These are phyloP conservation scores for Leucoptera coffeella DNA, from an alignment of 2,888 invertebrate species.

Conservation along the genomic window DNA sequence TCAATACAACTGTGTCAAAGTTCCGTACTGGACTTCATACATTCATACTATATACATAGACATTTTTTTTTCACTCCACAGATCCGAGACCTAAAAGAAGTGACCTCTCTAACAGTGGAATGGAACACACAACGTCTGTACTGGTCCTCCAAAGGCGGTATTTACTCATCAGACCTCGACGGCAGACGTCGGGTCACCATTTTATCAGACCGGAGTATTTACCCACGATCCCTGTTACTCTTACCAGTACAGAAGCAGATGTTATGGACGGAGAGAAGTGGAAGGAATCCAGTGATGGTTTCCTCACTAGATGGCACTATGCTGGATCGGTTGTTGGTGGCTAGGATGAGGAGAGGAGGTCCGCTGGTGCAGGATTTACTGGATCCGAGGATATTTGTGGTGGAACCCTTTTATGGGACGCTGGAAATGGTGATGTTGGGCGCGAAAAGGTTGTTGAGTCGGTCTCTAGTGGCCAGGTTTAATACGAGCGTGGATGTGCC, in stretches of 20 bases:
- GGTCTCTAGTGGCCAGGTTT: constrained; percentile 25
- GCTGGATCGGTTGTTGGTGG: constrained; percentile 45
- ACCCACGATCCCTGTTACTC: constrained; percentile 49
- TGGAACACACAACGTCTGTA: constrained; percentile 64
- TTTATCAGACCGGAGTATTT: constrained; percentile 43
- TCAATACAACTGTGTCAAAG: too few relatives aligned
- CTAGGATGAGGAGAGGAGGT: constrained; percentile 64
- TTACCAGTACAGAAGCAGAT: constrained; percentile 39
- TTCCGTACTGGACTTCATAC: too few relatives aligned
- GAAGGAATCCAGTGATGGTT: constrained; percentile 55
- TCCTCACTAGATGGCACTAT: constrained; percentile 61
- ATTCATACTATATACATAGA: too few relatives aligned
- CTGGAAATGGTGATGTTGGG: constrained; percentile 67
- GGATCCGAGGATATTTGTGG: constrained; percentile 73
- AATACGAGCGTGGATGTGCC: background rate
- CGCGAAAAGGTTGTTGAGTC: too few relatives aligned
- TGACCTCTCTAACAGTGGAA: constrained; percentile 71
- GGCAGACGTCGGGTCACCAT: constrained; percentile 53
- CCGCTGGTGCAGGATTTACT: constrained; percentile 73
- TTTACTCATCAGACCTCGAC: constrained; percentile 48
- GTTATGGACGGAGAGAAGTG: constrained; percentile 70
- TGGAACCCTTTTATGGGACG: constrained; percentile 70
- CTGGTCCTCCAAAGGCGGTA: constrained; percentile 50
- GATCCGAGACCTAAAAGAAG: constrained; percentile 52
- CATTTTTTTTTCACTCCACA: too few relatives aligned